Conservation (phyloP, 2,113 vertebrate species). For the Vulpes ferrilata region DNA sequence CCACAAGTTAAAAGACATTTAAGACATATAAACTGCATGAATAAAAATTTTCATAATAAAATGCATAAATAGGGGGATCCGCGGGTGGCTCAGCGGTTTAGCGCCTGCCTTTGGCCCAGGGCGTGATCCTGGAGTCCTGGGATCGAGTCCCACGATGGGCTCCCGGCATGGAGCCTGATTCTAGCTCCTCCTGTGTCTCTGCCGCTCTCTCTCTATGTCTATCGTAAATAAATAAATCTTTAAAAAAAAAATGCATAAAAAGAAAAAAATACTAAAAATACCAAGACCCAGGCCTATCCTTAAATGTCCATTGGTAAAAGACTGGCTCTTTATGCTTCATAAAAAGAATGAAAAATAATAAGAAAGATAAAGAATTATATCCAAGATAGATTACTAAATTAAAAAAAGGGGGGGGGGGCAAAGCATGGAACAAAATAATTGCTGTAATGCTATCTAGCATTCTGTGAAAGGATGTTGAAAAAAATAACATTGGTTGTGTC, state of each 20-base stretch:
- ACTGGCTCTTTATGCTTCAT: not conserved
- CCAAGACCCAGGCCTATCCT: not conserved
- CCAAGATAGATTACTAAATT: not conserved
- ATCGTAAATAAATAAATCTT: too few relatives aligned
- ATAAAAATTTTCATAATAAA: not conserved
- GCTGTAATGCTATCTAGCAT: not conserved
- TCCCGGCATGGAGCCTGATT: too few relatives aligned
- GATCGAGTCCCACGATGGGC: too few relatives aligned
- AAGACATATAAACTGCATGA: not conserved
- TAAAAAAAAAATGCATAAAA: not conserved
- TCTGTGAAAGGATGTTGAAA: not conserved
- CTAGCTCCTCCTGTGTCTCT: too few relatives aligned
- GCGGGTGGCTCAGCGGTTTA: too few relatives aligned
- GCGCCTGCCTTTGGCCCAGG: too few relatives aligned
- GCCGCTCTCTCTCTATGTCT: too few relatives aligned
- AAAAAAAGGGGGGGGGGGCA: not conserved
- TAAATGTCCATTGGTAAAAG: not conserved
- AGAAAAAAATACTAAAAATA: not conserved
- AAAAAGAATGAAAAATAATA: not conserved
- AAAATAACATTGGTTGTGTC: not conserved
- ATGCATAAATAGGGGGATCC: not conserved
- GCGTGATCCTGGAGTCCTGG: too few relatives aligned
- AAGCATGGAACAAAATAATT: conserved; percentile 15
- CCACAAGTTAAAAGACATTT: conserved; percentile 16
- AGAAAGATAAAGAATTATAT: not conserved